phyloP scores from a whole-genome alignment of 2,888 invertebrate species.

The Limnephilus rhombicus region DNA sequence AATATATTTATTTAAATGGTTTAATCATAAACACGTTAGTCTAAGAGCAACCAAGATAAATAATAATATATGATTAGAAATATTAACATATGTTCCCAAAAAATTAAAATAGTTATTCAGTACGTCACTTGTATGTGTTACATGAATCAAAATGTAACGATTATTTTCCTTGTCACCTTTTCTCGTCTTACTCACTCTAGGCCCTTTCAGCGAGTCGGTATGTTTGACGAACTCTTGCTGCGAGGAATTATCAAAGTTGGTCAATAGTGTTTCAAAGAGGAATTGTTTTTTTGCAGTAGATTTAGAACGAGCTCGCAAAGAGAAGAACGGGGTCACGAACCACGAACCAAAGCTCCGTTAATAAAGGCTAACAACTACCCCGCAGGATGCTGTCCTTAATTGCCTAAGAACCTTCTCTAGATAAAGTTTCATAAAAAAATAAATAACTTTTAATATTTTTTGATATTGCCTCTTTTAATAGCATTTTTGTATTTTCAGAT shows the following conservation, averaged over 20 bases:
- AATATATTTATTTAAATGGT: slow-evolving; percentile 6
- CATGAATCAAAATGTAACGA: not conserved
- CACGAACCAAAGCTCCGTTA: not conserved
- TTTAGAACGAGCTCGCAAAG: slow-evolving; percentile 34
- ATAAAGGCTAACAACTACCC: not conserved
- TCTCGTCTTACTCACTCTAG: slow-evolving; percentile 6
- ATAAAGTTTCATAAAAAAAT: slow-evolving; percentile 4
- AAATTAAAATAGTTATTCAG: slow-evolving; percentile 52
- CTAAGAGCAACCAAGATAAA: slow-evolving; percentile 63
- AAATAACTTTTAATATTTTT: slow-evolving; percentile 21
- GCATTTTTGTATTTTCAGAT: slow-evolving; percentile 50
- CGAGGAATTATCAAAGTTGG: slow-evolving; percentile 37
- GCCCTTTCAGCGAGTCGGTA: slow-evolving; percentile 1
- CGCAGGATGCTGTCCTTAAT: slow-evolving; percentile 23
- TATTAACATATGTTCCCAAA: not conserved
- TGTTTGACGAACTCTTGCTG: not conserved
- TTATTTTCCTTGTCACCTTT: slow-evolving; percentile 4
- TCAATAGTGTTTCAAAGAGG: slow-evolving; percentile 54
- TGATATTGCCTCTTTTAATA: slow-evolving; percentile 39
- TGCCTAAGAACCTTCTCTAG: not conserved
- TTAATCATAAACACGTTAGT: slow-evolving; percentile 52
- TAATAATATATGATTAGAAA: slow-evolving; percentile 16
- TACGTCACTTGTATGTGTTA: slow-evolving; percentile 59
- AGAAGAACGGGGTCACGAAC: slow-evolving; percentile 11
- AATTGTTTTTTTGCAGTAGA: slow-evolving; percentile 31